phyloP scores from a whole-genome alignment of 2,797 vertebrate genomes.

The Xerus rutilus region DNA sequence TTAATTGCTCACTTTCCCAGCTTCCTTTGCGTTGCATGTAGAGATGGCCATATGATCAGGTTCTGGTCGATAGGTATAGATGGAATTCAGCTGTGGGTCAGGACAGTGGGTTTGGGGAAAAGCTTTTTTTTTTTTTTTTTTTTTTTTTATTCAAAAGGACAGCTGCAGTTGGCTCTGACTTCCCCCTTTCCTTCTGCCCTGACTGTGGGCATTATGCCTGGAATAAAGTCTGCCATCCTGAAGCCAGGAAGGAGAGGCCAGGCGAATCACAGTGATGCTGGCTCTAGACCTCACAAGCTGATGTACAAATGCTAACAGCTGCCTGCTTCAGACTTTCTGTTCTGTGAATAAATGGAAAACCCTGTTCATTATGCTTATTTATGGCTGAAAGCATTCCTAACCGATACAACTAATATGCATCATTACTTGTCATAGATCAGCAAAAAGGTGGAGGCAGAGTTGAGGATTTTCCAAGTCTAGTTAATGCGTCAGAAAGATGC shows the following conservation, averaged over 20 bases:
- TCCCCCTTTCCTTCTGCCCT: conserved; percentile 45
- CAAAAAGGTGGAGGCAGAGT: neutral
- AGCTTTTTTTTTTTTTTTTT: conserved; percentile 55
- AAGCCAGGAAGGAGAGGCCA: conserved; percentile 21
- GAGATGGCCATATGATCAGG: neutral
- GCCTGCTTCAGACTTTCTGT: conserved; percentile 51
- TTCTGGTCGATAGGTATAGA: neutral
- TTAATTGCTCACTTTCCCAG: neutral
- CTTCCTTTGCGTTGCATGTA: neutral
- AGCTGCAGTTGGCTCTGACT: conserved; percentile 64
- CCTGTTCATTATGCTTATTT: neutral
- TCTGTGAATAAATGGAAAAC: neutral
- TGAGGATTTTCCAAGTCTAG: neutral
- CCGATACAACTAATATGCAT: neutral
- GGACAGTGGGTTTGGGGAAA: neutral
- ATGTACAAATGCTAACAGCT: conserved; percentile 67
- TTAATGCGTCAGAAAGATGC: neutral
- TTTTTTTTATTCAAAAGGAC: conserved; percentile 57
- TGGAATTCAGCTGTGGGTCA: conserved; percentile 34
- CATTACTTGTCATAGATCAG: neutral
- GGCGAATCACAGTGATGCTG: neutral
- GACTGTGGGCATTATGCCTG: conserved; percentile 52
- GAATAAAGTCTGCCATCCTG: conserved; percentile 60
- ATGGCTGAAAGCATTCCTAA: neutral
- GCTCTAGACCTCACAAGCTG: conserved; percentile 1